These are phyloP conservation scores for Hippocampus kuda DNA, from an alignment of 2,797 vertebrate genomes.

Conservation along the genomic window DNA sequence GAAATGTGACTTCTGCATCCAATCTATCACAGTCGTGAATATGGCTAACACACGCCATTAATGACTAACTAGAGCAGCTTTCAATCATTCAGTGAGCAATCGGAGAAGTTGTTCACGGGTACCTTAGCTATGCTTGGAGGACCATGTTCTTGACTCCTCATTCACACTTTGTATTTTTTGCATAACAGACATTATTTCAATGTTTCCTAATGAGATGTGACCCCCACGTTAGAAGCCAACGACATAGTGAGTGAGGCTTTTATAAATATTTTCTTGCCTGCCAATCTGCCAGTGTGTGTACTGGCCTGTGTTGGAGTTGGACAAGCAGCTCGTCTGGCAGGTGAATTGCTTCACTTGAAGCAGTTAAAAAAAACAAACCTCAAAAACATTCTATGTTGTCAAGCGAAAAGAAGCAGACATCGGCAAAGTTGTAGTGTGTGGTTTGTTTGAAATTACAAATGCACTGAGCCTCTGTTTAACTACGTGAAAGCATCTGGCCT, in stretches of 20 bases:
- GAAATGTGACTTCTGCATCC: not conserved
- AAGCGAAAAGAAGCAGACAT: not conserved
- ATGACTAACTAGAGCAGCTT: not conserved
- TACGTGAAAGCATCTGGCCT: constrained; percentile 43
- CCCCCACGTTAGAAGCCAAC: not conserved
- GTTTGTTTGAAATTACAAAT: constrained; percentile 3
- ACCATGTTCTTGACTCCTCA: too few relatives aligned
- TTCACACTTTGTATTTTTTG: not conserved
- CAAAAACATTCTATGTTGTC: not conserved
- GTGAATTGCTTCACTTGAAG: not conserved
- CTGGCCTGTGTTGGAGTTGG: not conserved
- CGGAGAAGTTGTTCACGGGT: too few relatives aligned
- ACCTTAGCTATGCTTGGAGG: too few relatives aligned
- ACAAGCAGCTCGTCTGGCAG: constrained; percentile 1
- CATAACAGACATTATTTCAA: not conserved
- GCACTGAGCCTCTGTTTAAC: constrained; percentile 8
- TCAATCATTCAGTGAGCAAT: too few relatives aligned
- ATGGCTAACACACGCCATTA: not conserved
- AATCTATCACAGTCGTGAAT: not conserved
- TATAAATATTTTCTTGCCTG: not conserved
- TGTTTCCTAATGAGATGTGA: not conserved
- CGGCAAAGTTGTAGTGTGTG: not conserved
- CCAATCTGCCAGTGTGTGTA: not conserved
- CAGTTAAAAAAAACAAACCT: not conserved
- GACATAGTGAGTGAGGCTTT: not conserved